Evolutionary conservation across 2,888 invertebrate species (phyloP), one percentile per base, ranked within the genome.

Genomic region (Cryptocephalus moraei): DNA sequence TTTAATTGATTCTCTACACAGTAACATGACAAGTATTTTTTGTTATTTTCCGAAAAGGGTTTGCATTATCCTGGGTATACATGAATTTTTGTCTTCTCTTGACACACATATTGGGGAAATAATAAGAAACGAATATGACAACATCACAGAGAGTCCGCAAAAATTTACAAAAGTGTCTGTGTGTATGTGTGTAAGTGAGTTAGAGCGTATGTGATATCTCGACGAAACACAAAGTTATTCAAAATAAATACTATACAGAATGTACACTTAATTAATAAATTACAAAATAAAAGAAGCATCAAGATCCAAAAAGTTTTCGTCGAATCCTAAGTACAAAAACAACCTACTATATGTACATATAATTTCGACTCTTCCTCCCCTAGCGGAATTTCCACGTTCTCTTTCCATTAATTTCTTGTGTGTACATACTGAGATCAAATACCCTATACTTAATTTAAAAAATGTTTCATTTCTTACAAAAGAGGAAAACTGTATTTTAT

Each of bases 161-260:
- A 58, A 59, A 57, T 59, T 60, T 60, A 59, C 59, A 61, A 51
- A 52, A 51, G 31, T 13, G 32, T 11, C 3, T 22, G 22, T 22
- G 3, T 22, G 22, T 22, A 2, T 22, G 22, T 22, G 22, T 22
- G 22, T 32, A 49, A 53, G 52, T 49, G 49, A 54, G 49, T 56
- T 60, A 60, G 56, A n/a, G n/a, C n/a, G 22, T 22, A 52, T 56
- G 58, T 62, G 55, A 62, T 58, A 60, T 59, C 62, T 61, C 57
- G 59, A 62, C 22, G 22, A 22, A 22, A 22, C 2, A 6, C 22
- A 22, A 22, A 62, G 56, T 58, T 52, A 57, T 58, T 50, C 52
- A 58, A 36, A 68, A 68, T 68, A 68, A 68, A 68, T 68, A 68
- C 67, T 68, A 66, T 68, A 68, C 68, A 68, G 64, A 68, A 68